A percentile compares a stretch with the other conserved stretches of the same genome.
Evolutionary conservation across 2,797 vertebrate genomes (phyloP).

Genomic region (Sphenopsis melanotis): DNA sequence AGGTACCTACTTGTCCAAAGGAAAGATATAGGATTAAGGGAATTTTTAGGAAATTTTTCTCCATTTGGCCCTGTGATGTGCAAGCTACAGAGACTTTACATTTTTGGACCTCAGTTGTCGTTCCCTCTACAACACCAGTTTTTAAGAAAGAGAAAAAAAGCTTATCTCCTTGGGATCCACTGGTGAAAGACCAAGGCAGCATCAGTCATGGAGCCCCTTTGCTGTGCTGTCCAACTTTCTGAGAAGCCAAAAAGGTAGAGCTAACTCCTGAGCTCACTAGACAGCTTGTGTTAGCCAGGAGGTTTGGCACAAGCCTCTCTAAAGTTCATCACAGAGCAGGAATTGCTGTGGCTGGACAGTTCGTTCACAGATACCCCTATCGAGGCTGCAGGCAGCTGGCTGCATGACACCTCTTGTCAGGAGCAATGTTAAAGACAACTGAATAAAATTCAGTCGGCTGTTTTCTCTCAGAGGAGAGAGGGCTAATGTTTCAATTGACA

Average conservation of each 20-base stretch:
- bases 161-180: neutral
- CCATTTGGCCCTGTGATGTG: neutral
- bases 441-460: neutral
- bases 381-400: conserved; percentile 1
- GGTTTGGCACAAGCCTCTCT: neutral
- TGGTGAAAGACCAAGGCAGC: neutral
- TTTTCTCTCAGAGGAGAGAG: conserved; percentile 5
- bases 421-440: neutral
- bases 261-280: neutral
- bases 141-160: neutral
- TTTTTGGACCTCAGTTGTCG: neutral
- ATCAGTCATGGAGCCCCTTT: neutral
- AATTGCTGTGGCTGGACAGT: neutral
- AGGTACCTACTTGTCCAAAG: neutral
- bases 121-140: neutral
- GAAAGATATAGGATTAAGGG: neutral
- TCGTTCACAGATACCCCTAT: neutral
- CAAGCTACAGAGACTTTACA: neutral
- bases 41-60: neutral
- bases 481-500: neutral
- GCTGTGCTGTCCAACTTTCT: neutral
- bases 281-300: neutral
- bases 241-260: neutral
- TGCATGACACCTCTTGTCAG: conserved; percentile 27
- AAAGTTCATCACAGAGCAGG: conserved; percentile 9